Evolutionary conservation across 2,113 vertebrate genomes (phyloP).

Genomic region (Myxocyprinus asiaticus): DNA sequence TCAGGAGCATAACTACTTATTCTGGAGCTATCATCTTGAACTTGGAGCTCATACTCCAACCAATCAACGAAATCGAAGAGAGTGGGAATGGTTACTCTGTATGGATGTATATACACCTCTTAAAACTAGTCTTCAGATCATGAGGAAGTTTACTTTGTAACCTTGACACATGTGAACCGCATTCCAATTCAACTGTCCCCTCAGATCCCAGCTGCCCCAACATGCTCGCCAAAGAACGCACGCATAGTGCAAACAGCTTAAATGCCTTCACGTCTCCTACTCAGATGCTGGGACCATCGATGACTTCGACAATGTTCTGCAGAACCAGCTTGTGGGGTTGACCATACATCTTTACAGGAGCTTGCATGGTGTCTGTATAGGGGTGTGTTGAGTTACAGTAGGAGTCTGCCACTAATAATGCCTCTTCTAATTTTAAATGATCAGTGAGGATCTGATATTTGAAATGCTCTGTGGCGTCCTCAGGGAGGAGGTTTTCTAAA

Average conservation of each 20-base stretch:
- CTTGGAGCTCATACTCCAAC: no score
- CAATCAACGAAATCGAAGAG: no score
- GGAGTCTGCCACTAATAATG: constrained; percentile 21
- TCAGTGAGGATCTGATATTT: constrained; percentile 36
- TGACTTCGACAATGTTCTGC: background rate
- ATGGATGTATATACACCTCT: background rate
- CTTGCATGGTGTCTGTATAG: constrained; percentile 35
- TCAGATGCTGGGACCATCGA: background rate
- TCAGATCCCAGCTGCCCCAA: no score
- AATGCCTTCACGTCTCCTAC: background rate
- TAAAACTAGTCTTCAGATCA: background rate
- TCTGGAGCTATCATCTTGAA: no score
- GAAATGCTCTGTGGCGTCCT: background rate
- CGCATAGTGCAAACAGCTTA: background rate
- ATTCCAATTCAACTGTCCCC: no score
- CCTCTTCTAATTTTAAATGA: constrained; percentile 31
- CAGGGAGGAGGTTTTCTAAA: constrained; percentile 26
- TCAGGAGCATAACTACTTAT: no score
- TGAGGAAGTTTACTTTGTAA: no score
- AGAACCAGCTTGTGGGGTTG: constrained; percentile 19
- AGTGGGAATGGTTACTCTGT: background rate
- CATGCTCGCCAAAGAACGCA: background rate
- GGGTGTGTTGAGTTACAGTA: constrained; percentile 17
- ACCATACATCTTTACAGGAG: background rate
- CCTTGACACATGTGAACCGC: no score